Base-by-base conservation (phyloP, 1,140 invertebrate genomes). In the Leptinotarsa undecemlineata region DNA sequence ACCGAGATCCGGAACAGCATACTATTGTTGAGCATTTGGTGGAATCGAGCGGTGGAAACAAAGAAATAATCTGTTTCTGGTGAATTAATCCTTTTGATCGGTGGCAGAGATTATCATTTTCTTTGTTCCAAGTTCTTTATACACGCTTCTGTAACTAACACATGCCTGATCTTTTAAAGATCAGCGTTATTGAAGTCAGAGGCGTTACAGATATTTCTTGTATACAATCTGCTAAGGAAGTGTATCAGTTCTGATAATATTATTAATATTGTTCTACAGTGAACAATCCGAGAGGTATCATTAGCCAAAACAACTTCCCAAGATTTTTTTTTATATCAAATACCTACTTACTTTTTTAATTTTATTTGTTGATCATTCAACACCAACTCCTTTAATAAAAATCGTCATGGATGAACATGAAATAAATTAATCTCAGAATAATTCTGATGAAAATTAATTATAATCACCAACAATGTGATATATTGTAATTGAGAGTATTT, bases 131-230 rank as follows among this genome's bases (percentile, higher is more conserved):
- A 72, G 71, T 73, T 75, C 73, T 80, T 79, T 79, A 79, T 78
- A 80, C 74, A 79, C 77, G 72, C 74, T 57, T 73, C 77, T 77
- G 77, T 80, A 78, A 77, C 77, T 77, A 80, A 80, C 79, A 78
- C 77, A 79, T 77, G 77, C 71, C 74, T 77, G 77, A 80, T 80
- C 79, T 80, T 80, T 80, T 76, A 80, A 80, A 80, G 79, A 80
- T 80, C 77, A 80, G 76, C 68, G 69, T 77, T 80, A 79, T 80
- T 80, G 77, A 77, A 70, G 66, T 4, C 68, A 70, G 47, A 0
- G 68, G 42, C 68, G 68, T 26, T 33, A 33, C 26, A 68, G 20
- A 21, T 64, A 64, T 64, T 64, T 64, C 62, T n/a, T n/a, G 0
- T 17, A 21, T 17, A 14, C 8, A 64, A 21, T 64, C 20, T 26